phyloP scores from a whole-genome alignment of 2,888 invertebrate genomes.

The Chydorus sphaericus region DNA sequence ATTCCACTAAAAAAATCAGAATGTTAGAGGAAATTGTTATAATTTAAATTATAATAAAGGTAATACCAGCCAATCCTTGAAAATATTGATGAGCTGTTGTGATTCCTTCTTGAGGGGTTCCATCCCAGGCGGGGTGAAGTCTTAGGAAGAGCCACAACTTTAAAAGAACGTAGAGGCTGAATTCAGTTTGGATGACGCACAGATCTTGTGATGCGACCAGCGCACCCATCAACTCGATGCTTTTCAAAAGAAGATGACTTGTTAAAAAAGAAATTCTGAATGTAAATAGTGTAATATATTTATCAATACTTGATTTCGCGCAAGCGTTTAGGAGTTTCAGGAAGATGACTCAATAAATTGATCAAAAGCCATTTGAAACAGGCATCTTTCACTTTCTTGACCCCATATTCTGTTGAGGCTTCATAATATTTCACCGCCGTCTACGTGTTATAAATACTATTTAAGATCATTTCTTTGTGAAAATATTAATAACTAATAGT shows the following conservation, averaged over 20 bases:
- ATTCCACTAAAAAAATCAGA: slow-evolving; percentile 17
- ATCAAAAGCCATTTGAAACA: slow-evolving; percentile 53
- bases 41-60: neutral
- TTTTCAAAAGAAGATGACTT: slow-evolving; percentile 23
- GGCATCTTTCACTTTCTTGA: slow-evolving; percentile 42
- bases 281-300: neutral
- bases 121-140: slow-evolving; percentile 34
- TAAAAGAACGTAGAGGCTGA: slow-evolving; percentile 53
- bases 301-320: slow-evolving; percentile 36
- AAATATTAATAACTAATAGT: slow-evolving; percentile 2
- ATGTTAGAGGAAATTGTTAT: neutral
- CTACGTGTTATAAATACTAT: slow-evolving; percentile 25
- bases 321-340: slow-evolving; percentile 39
- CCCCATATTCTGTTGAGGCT: slow-evolving; percentile 51
- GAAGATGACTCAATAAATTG: slow-evolving; percentile 47
- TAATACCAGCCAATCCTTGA: slow-evolving; percentile 29
- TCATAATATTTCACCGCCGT: slow-evolving; percentile 52
- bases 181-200: slow-evolving; percentile 62
- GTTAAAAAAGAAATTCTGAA: neutral
- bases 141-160: slow-evolving; percentile 51
- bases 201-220: slow-evolving; percentile 47
- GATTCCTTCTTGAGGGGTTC: slow-evolving; percentile 24
- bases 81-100: slow-evolving; percentile 30
- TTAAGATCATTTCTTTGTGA: slow-evolving; percentile 3
- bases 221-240: slow-evolving; percentile 46